Evolutionary conservation across 2,888 invertebrate genomes (phyloP), one percentile per base, ranked within the genome.

Genomic region (Gari tellinella): DNA sequence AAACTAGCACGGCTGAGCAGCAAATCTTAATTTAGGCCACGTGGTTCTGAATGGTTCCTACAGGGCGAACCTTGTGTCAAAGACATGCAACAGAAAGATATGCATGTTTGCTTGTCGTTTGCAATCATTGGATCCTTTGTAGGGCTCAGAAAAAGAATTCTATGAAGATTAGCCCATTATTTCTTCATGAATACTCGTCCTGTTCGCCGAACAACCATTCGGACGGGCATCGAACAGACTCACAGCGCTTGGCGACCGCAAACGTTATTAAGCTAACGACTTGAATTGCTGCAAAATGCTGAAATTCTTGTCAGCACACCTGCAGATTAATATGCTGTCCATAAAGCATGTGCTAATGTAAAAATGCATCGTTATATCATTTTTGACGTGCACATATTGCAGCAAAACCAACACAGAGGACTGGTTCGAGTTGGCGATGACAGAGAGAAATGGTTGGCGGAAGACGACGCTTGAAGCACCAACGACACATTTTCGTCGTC

Each of bases 21-120:
- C 67, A 64, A 70, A 70, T 74, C 72, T 67, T 72, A 80, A 80
- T 80, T 76, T 67, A 80, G 64, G 80, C 80, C 80, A 80, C 80
- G 80, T 80, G 80, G 75, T 56, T 61, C 45, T 70, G 43, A 70
- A 73, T 67, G 60, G 58, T 51, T 41, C 64, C 60, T 52, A 70
- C 58, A 51, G 48, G 41, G 63, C 26, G 72, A 67, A 72, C 64
- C 76, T 55, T 72, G 72, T 76, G 70, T 63, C 70, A 63, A 63
- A 57, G 70, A 70, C 66, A 78, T 46, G 77, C 65, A 61, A 68
- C 60, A 65, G 77, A 72, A 68, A 62, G 57, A 52, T 68, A 56
- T 65, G 66, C 72, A 77, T 65, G 72, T 68, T 72, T 64, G 61
- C 72, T 55, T 77, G 72, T 66, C 72, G 77, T 72, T 72, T 48